Conservation (phyloP, 2,113 vertebrate species). For the Antechinus flavipes region DNA sequence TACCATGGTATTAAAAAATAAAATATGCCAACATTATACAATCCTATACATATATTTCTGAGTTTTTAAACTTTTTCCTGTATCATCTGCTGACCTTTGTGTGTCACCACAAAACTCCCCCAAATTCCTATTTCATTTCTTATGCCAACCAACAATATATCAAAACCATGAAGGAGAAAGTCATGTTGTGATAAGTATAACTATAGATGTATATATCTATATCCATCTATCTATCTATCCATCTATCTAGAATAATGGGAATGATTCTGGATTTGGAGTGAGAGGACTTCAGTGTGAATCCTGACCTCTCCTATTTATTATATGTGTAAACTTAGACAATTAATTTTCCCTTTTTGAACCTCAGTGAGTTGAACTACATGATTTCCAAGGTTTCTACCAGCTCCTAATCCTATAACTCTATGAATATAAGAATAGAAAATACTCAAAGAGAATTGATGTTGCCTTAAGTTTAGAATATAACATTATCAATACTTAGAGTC, state of each 20-base stretch:
- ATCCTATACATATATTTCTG: not conserved
- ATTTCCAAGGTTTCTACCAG: not conserved
- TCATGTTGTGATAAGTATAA: too few species aligned
- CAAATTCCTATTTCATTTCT: not conserved
- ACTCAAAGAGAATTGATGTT: not conserved
- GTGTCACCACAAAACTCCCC: not conserved
- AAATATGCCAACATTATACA: not conserved
- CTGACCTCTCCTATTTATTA: not conserved
- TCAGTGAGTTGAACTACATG: not conserved
- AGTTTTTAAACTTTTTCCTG: not conserved
- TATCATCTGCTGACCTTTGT: not conserved
- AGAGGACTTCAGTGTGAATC: not conserved
- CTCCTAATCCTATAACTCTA: not conserved
- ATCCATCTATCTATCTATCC: too few species aligned
- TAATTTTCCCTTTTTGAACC: not conserved
- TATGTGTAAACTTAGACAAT: not conserved
- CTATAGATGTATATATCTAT: too few species aligned
- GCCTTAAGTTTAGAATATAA: not conserved
- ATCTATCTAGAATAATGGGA: not conserved
- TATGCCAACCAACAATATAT: not conserved
- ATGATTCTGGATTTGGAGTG: not conserved
- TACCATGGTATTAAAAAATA: not conserved
- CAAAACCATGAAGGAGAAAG: too few species aligned
- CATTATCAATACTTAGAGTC: not conserved
- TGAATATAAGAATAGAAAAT: not conserved